phyloP scores from a whole-genome alignment of 2,888 invertebrate species.

The Trichacis sp. region DNA sequence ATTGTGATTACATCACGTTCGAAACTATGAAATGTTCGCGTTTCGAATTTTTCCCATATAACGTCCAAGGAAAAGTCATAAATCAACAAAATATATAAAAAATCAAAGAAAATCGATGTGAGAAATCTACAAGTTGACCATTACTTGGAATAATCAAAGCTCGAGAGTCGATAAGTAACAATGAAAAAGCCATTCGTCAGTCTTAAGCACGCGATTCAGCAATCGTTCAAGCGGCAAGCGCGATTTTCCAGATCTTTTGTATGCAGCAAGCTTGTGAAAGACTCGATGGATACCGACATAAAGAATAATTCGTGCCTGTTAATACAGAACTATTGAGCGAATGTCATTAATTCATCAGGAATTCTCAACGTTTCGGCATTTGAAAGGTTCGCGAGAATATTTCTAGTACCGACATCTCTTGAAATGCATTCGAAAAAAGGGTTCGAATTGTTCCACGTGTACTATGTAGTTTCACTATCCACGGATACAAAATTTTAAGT shows the following conservation, averaged over 20 bases:
- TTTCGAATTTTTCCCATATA: background rate
- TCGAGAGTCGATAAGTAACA: conserved; percentile 40
- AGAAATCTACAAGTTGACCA: conserved; percentile 53
- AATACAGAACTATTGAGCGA: conserved; percentile 38
- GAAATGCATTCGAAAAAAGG: too few relatives aligned
- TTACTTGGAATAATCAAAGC: conserved; percentile 41
- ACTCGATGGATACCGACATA: conserved; percentile 42
- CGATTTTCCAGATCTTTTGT: conserved; percentile 44
- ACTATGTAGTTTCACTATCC: too few relatives aligned
- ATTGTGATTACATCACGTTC: too few relatives aligned
- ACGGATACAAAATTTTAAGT: too few relatives aligned
- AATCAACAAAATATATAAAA: background rate
- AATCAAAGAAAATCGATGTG: conserved; percentile 19
- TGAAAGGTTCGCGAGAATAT: too few relatives aligned
- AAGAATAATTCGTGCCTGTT: conserved; percentile 38
- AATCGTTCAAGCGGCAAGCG: conserved; percentile 62
- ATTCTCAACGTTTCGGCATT: too few relatives aligned
- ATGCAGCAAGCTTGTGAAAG: conserved; percentile 50
- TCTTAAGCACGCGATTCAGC: conserved; percentile 58
- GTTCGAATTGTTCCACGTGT: too few relatives aligned
- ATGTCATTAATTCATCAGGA: conserved; percentile 1
- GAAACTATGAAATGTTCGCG: background rate
- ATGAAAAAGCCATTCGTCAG: conserved; percentile 59
- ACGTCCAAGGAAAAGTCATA: background rate
- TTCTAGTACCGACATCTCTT: too few relatives aligned